A percentile compares a stretch with the other conserved stretches of the same genome.
These are phyloP conservation scores for Eleginops maclovinus DNA, from an alignment of 2,113 vertebrate species.

Conservation along the genomic window DNA sequence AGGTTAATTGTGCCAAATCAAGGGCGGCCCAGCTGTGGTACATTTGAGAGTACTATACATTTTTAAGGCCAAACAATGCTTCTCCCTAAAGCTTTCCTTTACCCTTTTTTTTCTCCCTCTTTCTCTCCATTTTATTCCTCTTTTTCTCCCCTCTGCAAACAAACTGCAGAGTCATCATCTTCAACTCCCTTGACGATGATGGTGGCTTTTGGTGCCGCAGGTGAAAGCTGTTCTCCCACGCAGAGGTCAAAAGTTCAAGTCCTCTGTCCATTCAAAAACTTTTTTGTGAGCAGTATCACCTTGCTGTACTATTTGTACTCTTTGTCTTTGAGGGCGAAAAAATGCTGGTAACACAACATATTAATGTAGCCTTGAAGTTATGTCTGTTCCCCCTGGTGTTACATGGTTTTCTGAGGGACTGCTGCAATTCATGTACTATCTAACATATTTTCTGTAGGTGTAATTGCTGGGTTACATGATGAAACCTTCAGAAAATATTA, in stretches of 20 bases:
- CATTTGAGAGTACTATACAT: slow-evolving; percentile 43
- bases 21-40: slow-evolving; percentile 49
- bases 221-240: slow-evolving; percentile 58
- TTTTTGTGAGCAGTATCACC: slow-evolving; percentile 60
- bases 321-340: slow-evolving; percentile 35
- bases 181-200: slow-evolving; percentile 56
- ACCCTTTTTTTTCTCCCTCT: not conserved
- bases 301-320: slow-evolving; percentile 46
- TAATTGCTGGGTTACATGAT: slow-evolving; percentile 2
- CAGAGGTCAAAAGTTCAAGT: slow-evolving; percentile 54
- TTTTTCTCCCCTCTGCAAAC: slow-evolving; percentile 43
- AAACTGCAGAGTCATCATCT: slow-evolving; percentile 68
- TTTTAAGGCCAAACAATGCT: slow-evolving; percentile 37
- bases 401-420: slow-evolving; percentile 31
- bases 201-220: slow-evolving; percentile 54
- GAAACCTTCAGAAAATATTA: slow-evolving; percentile 1
- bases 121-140: not conserved
- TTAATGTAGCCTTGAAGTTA: slow-evolving; percentile 33
- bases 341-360: slow-evolving; percentile 3
- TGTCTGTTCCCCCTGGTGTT: slow-evolving; percentile 35
- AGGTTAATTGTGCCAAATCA: slow-evolving; percentile 74
- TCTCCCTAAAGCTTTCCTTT: not conserved
- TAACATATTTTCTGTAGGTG: slow-evolving; percentile 17
- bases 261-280: slow-evolving; percentile 42
- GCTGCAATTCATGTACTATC: slow-evolving; percentile 8